phyloP scores from a whole-genome alignment of 2,113 vertebrate species.

The Seriola quinqueradiata region DNA sequence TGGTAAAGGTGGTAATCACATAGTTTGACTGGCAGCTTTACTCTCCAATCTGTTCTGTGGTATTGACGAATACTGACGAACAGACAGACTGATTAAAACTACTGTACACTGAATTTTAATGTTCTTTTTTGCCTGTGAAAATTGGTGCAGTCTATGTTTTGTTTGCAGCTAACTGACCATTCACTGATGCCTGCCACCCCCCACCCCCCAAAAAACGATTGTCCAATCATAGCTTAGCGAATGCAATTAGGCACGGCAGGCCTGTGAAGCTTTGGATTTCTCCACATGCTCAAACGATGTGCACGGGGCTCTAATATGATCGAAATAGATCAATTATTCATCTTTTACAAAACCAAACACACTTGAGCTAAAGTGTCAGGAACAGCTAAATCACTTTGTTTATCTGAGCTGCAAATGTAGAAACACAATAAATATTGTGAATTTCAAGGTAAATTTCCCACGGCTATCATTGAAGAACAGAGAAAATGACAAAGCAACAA shows the following conservation, averaged over 20 bases:
- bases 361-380: neutral
- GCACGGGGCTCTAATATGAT: neutral
- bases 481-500: neutral
- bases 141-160: neutral
- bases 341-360: neutral
- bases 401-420: neutral
- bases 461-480: neutral
- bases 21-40: slow-evolving; percentile 25
- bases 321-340: neutral
- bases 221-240: slow-evolving; percentile 8
- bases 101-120: neutral
- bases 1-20: slow-evolving; percentile 47
- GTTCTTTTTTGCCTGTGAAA: neutral
- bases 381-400: neutral
- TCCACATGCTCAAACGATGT: neutral
- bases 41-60: slow-evolving; percentile 3
- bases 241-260: neutral
- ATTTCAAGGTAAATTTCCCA: neutral
- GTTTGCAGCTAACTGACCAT: neutral
- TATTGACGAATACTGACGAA: neutral
- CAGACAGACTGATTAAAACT: neutral
- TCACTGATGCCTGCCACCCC: slow-evolving; percentile 1
- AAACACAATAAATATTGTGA: neutral
- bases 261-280: slow-evolving; percentile 1
- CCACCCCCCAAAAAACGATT: neutral